phyloP scores from a whole-genome alignment of 2,113 vertebrate species.

The Dicaeum eximium region DNA sequence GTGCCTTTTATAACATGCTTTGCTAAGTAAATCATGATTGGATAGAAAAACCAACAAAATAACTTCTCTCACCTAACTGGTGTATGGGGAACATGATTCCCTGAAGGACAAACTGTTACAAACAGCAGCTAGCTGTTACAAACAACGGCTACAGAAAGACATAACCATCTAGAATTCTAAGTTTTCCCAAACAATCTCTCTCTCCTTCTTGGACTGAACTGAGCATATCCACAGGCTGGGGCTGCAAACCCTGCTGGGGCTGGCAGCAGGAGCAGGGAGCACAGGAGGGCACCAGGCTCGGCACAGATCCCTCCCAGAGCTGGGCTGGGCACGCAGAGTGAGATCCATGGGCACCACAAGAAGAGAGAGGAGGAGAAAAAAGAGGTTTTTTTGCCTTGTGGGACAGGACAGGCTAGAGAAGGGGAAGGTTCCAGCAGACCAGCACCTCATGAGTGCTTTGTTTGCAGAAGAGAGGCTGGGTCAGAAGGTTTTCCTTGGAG shows the following conservation, averaged over 20 bases:
- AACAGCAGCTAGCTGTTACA: too few species aligned
- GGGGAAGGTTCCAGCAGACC: background rate
- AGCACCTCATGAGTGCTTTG: background rate
- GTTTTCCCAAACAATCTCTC: too few species aligned
- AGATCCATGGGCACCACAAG: fast-evolving
- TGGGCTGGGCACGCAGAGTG: background rate
- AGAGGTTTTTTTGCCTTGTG: background rate
- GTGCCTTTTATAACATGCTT: too few species aligned
- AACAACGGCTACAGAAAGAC: too few species aligned
- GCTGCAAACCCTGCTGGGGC: background rate
- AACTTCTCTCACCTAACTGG: too few species aligned
- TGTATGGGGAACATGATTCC: too few species aligned
- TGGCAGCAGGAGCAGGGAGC: background rate
- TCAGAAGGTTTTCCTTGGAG: background rate
- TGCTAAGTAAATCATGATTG: too few species aligned
- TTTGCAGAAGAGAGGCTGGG: background rate
- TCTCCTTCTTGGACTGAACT: too few species aligned
- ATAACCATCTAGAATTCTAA: too few species aligned
- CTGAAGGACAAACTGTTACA: too few species aligned
- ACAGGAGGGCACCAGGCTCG: background rate
- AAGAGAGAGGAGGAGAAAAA: background rate
- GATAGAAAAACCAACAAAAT: too few species aligned
- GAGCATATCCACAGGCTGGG: too few species aligned
- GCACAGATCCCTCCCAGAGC: background rate
- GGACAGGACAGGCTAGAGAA: background rate